Evolutionary conservation across 1,140 invertebrate species (phyloP).

Genomic region (Drosophila repletoides): DNA sequence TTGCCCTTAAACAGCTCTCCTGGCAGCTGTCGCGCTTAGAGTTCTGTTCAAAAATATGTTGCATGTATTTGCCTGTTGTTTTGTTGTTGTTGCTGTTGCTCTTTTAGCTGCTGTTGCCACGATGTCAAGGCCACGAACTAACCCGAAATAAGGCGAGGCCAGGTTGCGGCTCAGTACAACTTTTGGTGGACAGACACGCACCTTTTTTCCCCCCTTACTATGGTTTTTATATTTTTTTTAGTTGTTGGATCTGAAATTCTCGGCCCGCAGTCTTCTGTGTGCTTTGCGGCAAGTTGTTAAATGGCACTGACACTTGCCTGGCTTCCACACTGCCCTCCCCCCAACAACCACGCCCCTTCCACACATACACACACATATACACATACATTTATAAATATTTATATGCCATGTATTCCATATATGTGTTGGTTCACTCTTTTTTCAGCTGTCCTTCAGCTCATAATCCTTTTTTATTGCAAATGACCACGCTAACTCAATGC

Average conservation of each 20-base stretch:
- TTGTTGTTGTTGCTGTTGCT: conserved; percentile 15
- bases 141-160: conserved; percentile 30
- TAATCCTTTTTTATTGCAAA: conserved; percentile 79
- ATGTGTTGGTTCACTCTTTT: conserved; percentile 45
- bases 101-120: conserved; percentile 16
- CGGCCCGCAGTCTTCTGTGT: conserved; percentile 22
- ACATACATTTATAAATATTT: conserved; percentile 71
- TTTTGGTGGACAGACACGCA: conserved; percentile 38
- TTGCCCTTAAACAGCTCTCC: conserved; percentile 28
- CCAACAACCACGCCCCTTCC: background rate
- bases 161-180: conserved; percentile 11
- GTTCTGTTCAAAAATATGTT: conserved; percentile 39
- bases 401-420: conserved; percentile 44
- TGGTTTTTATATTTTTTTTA: background rate
- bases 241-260: conserved; percentile 17
- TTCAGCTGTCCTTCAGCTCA: conserved; percentile 67
- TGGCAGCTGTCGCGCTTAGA: conserved; percentile 30
- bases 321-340: background rate
- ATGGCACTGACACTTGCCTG: conserved; percentile 70
- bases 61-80: conserved; percentile 17
- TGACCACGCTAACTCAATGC: conserved; percentile 74
- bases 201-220: conserved; percentile 23
- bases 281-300: conserved; percentile 74
- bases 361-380: too few relatives aligned
- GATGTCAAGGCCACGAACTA: conserved; percentile 46